Conservation (phyloP, 2,113 vertebrate species). For the Corynorhinus townsendii region DNA sequence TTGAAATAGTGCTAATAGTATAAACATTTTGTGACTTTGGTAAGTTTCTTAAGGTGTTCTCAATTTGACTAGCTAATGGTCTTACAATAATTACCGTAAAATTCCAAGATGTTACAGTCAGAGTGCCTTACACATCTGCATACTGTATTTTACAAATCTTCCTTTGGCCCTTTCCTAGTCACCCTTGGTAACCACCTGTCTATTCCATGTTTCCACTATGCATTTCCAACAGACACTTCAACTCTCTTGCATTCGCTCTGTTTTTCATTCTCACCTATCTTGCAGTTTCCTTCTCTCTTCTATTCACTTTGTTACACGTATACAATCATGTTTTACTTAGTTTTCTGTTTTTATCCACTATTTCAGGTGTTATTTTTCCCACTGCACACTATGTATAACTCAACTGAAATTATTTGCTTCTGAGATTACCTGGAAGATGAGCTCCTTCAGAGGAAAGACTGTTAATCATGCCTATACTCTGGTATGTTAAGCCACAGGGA, state of each 20-base stretch:
- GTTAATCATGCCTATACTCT: not conserved
- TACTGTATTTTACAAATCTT: not conserved
- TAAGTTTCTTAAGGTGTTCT: constrained; percentile 7
- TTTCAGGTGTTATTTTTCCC: not conserved
- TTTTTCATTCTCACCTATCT: not conserved
- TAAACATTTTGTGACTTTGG: not conserved
- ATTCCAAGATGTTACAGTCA: not conserved
- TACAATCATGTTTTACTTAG: not conserved
- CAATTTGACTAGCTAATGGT: not conserved
- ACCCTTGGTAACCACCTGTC: not conserved
- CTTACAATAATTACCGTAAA: not conserved
- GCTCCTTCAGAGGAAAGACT: not conserved
- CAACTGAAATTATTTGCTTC: not conserved
- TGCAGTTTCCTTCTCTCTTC: not conserved
- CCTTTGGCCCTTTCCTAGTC: not conserved
- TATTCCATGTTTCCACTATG: not conserved
- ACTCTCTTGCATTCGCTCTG: not conserved
- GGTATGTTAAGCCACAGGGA: not conserved
- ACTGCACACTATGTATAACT: not conserved
- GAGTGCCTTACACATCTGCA: not conserved
- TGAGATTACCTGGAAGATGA: not conserved
- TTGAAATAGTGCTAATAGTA: not conserved
- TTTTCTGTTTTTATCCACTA: not conserved
- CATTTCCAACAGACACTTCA: not conserved
- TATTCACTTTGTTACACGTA: not conserved